These are phyloP conservation scores for Sapajus apella DNA, from an alignment of 2,113 vertebrate species.

Conservation along the genomic window DNA sequence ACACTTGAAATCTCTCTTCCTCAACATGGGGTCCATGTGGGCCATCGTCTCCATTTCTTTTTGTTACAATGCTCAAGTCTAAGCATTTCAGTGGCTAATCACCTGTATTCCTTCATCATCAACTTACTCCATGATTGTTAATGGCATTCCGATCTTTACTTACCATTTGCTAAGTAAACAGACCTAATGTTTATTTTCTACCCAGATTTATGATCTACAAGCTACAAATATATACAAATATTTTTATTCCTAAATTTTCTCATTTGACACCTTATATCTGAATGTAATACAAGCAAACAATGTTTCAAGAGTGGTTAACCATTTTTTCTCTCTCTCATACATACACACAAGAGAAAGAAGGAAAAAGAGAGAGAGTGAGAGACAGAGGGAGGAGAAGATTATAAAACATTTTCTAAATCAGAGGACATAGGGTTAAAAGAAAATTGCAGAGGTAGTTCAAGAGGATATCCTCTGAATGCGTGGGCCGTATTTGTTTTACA, in stretches of 20 bases:
- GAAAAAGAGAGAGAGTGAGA: too few species aligned
- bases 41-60: neutral
- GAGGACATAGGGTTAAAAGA: neutral
- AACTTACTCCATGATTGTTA: neutral
- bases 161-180: neutral
- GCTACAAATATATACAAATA: neutral
- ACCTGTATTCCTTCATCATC: neutral
- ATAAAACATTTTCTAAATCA: neutral
- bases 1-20: neutral
- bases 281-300: neutral
- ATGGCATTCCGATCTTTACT: neutral
- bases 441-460: neutral
- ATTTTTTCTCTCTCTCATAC: neutral
- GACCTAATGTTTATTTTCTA: neutral
- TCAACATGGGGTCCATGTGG: too few species aligned
- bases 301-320: neutral
- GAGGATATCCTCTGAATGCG: neutral
- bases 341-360: neutral
- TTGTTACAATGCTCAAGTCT: neutral
- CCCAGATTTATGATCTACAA: neutral
- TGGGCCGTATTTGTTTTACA: neutral
- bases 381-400: neutral
- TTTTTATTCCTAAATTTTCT: neutral
- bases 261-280: neutral
- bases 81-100: neutral